Conservation (phyloP, 2,113 vertebrate species). For the Athene noctua region DNA sequence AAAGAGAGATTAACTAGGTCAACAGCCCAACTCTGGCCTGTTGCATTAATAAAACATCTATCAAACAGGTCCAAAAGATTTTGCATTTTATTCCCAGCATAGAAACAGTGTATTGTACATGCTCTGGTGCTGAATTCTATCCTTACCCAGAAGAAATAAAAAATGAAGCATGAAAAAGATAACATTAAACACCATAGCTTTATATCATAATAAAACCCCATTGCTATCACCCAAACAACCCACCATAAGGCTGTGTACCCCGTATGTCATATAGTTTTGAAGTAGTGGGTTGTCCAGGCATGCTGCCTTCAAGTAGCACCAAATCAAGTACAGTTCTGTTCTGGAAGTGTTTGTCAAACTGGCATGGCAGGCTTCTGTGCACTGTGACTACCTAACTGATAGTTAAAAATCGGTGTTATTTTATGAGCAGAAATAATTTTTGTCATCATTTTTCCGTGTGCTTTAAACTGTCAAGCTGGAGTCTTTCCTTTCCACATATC, state of each 20-base stretch:
- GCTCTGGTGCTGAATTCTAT: not conserved
- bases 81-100: not conserved
- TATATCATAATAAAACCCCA: not conserved
- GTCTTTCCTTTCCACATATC: not conserved
- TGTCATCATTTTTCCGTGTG: not conserved
- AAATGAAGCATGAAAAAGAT: not conserved
- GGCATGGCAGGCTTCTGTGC: not conserved
- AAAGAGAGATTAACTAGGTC: slow-evolving; percentile 43
- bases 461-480: not conserved
- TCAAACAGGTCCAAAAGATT: not conserved
- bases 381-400: not conserved
- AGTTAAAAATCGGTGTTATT: not conserved
- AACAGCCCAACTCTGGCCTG: not conserved
- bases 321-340: not conserved
- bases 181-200: not conserved
- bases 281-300: not conserved
- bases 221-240: not conserved
- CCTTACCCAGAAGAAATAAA: not conserved
- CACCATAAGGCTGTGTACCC: not conserved
- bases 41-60: not conserved
- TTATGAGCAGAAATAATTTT: slow-evolving; percentile 12
- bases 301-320: not conserved
- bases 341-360: not conserved
- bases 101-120: not conserved
- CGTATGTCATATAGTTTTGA: not conserved